Conservation (phyloP, 2,113 vertebrate species). For the Megaceryle maxima region DNA sequence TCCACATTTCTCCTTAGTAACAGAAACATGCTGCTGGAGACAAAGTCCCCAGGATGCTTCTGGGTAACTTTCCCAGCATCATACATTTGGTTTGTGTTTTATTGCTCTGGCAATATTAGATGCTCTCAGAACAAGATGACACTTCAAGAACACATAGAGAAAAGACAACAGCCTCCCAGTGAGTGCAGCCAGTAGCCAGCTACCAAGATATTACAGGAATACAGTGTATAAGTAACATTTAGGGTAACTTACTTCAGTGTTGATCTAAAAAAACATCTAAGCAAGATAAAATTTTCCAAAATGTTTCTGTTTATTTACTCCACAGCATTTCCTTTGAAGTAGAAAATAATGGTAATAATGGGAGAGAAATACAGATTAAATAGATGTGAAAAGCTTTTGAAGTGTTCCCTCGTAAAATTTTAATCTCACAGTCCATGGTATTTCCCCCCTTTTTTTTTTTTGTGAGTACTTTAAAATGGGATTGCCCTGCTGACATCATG, state of each 20-base stretch:
- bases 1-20: background rate
- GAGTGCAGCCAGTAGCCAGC: background rate
- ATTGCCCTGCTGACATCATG: background rate
- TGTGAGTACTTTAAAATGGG: background rate
- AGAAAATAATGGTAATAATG: background rate
- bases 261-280: background rate
- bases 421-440: background rate
- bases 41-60: background rate
- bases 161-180: background rate
- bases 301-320: conserved; percentile 11
- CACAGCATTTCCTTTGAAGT: background rate
- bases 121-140: background rate
- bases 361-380: background rate
- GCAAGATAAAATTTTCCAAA: background rate
- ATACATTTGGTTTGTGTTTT: background rate
- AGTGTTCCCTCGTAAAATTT: background rate
- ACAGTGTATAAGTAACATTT: background rate
- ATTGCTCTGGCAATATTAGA: background rate
- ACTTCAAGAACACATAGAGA: background rate
- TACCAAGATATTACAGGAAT: background rate
- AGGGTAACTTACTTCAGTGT: background rate
- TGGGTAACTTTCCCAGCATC: background rate
- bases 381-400: background rate
- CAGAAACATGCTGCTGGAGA: background rate
- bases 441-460: background rate